phyloP scores from a whole-genome alignment of 1,140 invertebrate genomes.

The Berghia stephanieae region DNA sequence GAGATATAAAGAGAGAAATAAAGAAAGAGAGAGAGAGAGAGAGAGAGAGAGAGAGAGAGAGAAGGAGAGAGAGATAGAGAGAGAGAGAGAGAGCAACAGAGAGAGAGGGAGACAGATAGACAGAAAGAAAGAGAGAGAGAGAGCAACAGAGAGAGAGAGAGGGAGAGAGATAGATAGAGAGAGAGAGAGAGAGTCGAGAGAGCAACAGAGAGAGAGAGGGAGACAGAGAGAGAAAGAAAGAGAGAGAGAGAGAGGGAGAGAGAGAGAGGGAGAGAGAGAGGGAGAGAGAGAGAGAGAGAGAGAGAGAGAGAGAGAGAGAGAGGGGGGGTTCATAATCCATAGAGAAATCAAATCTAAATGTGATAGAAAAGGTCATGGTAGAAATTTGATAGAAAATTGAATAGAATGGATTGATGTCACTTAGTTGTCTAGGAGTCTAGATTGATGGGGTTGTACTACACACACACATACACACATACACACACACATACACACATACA shows the following conservation, averaged over 20 bases:
- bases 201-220: constrained; percentile 12
- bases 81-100: constrained; percentile 3
- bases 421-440: too few species aligned
- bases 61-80: not conserved
- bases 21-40: not conserved
- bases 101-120: constrained; percentile 5
- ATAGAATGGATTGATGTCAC: too few species aligned
- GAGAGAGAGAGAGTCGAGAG: constrained; percentile 27
- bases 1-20: not conserved
- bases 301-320: not conserved
- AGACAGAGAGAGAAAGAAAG: not conserved
- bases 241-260: constrained; percentile 20
- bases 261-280: constrained; percentile 25
- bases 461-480: not conserved
- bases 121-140: constrained; percentile 4
- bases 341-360: not conserved
- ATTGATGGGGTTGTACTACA: too few species aligned
- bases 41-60: not conserved
- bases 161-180: constrained; percentile 19
- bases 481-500: constrained; percentile 6
- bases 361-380: constrained; percentile 15
- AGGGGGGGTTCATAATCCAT: not conserved
- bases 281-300: constrained; percentile 9
- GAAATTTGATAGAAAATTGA: too few species aligned
- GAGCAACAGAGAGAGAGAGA: constrained; percentile 12